Conservation (phyloP, 2,888 invertebrate genomes). For the Parnassius apollo region DNA sequence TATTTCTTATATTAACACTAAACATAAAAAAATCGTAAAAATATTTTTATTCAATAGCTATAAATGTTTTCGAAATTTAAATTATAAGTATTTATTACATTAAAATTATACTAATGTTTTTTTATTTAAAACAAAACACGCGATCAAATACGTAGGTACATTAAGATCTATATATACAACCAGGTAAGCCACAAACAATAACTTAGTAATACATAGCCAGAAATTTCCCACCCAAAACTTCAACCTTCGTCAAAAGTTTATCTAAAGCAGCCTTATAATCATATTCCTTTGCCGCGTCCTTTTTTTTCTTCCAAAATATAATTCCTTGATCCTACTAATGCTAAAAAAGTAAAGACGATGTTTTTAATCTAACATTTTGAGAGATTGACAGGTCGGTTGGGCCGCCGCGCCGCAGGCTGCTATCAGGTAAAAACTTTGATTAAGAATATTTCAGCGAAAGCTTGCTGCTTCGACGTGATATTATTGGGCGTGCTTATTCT, state of each 20-base stretch:
- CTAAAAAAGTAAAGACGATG: constrained; percentile 73
- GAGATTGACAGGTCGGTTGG: constrained; percentile 79
- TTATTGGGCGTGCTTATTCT: constrained; percentile 45
- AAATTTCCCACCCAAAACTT: constrained; percentile 44
- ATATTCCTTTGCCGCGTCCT: constrained; percentile 52
- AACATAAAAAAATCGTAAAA: too few species aligned
- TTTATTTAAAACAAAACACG: too few species aligned
- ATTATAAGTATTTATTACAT: too few species aligned
- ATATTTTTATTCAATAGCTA: too few species aligned
- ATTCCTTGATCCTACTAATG: constrained; percentile 76
- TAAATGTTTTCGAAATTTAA: too few species aligned
- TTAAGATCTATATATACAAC: constrained; percentile 7
- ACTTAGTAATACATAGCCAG: constrained; percentile 43
- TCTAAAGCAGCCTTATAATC: constrained; percentile 75
- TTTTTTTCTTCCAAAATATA: constrained; percentile 49
- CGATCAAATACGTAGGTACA: too few species aligned
- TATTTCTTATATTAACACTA: too few species aligned
- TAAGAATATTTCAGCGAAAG: constrained; percentile 79
- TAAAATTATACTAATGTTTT: too few species aligned
- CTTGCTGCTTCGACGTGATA: constrained; percentile 40
- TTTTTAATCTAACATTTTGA: constrained; percentile 79
- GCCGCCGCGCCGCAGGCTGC: constrained; percentile 53
- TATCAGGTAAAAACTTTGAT: constrained; percentile 78
- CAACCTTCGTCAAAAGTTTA: constrained; percentile 79
- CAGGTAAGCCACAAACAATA: constrained; percentile 24